phyloP scores from a whole-genome alignment of 2,888 invertebrate genomes.

The Hirtodrosophila cameraria region DNA sequence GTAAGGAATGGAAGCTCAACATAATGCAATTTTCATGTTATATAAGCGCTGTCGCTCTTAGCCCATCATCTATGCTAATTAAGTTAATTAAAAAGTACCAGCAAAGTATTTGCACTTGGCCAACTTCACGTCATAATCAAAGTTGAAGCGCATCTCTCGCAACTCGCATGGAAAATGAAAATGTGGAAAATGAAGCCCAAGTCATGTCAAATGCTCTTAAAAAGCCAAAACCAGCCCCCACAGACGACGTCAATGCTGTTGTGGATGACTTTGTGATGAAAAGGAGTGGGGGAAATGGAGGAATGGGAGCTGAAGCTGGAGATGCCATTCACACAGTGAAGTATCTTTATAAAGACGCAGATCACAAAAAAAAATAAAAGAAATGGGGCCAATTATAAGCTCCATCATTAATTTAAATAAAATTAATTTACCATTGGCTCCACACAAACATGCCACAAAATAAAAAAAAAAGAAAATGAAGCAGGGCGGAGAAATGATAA shows the following conservation, averaged over 20 bases:
- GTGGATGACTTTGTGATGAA: slow-evolving; percentile 30
- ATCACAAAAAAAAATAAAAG: slow-evolving; percentile 21
- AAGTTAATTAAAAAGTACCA: slow-evolving; percentile 77
- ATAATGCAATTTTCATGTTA: slow-evolving; percentile 76
- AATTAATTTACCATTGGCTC: slow-evolving; percentile 66
- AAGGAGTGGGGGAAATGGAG: slow-evolving; percentile 14
- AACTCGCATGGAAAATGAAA: slow-evolving; percentile 49
- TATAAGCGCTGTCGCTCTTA: slow-evolving; percentile 72
- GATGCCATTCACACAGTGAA: slow-evolving; percentile 44
- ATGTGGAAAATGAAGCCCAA: slow-evolving; percentile 59
- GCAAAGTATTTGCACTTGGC: slow-evolving; percentile 77
- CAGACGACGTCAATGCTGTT: slow-evolving; percentile 17
- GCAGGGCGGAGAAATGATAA: slow-evolving; percentile 37
- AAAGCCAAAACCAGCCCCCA: slow-evolving; percentile 44
- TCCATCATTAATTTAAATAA: slow-evolving; percentile 77
- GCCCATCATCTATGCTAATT: slow-evolving; percentile 75
- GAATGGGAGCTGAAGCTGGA: slow-evolving; percentile 21
- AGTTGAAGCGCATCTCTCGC: slow-evolving; percentile 67
- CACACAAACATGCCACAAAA: slow-evolving; percentile 48
- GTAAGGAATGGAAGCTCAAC: slow-evolving; percentile 8
- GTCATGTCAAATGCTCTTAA: slow-evolving; percentile 77
- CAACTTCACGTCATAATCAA: slow-evolving; percentile 78
- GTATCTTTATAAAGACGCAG: slow-evolving; percentile 42
- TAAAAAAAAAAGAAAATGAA: slow-evolving; percentile 38
- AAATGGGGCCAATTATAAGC: slow-evolving; percentile 77